Conservation (phyloP, 2,797 vertebrate genomes). For the Sylvia borin region DNA sequence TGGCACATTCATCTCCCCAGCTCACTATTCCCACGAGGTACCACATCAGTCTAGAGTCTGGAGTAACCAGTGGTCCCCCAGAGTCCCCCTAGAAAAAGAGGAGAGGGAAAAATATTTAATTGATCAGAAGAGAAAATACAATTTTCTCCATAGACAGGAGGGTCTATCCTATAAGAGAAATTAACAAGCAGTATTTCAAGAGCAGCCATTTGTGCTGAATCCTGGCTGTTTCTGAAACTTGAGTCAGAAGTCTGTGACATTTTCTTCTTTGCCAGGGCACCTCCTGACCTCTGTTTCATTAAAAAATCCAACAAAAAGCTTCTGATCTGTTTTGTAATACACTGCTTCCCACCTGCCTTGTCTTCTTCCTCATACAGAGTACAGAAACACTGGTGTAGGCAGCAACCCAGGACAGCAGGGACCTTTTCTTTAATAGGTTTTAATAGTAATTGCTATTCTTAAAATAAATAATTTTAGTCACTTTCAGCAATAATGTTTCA, state of each 20-base stretch:
- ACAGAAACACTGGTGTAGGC: not conserved
- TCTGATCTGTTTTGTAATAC: not conserved
- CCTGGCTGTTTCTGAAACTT: not conserved
- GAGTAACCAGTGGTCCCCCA: conserved; percentile 77
- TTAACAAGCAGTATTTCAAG: not conserved
- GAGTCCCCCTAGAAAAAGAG: conserved; percentile 76
- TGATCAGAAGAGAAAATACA: not conserved
- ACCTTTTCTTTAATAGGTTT: not conserved
- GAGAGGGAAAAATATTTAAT: not conserved
- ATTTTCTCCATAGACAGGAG: not conserved
- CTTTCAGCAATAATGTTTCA: not conserved
- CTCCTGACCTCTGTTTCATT: not conserved
- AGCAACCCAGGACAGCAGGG: not conserved
- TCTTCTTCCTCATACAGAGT: not conserved
- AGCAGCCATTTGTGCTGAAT: not conserved
- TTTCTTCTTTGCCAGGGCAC: not conserved
- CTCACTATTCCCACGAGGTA: conserved; percentile 82
- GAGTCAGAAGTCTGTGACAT: not conserved
- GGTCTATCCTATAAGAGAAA: not conserved
- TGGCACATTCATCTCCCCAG: conserved; percentile 80
- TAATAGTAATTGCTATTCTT: not conserved
- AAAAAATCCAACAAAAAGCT: not conserved
- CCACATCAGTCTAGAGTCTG: conserved; percentile 77
- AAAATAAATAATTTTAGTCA: not conserved
- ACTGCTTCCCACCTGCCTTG: not conserved